These are phyloP conservation scores for Bagarius yarrelli DNA, from an alignment of 2,113 vertebrate genomes.

Conservation along the genomic window DNA sequence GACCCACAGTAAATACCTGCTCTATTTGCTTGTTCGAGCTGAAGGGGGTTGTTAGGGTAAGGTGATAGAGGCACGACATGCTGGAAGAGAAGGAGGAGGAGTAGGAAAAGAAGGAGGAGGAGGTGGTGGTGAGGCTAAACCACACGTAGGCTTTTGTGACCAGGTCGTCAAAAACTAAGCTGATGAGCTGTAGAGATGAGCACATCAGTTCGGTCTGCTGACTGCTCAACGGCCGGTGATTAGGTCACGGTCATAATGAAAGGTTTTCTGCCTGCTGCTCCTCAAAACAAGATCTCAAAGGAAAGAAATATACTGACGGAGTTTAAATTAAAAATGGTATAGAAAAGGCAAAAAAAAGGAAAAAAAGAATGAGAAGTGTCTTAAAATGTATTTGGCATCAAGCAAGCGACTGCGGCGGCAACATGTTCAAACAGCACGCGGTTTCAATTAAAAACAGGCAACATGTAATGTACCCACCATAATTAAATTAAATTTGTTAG, in stretches of 20 bases:
- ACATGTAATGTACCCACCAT: not conserved
- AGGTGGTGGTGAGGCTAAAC: conserved; percentile 22
- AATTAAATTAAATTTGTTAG: conserved; percentile 8
- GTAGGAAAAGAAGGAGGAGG: not conserved
- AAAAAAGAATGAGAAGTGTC: not conserved
- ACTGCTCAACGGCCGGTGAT: conserved; percentile 39
- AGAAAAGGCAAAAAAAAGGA: not conserved
- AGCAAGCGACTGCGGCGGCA: not conserved
- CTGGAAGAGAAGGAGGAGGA: conserved; percentile 19
- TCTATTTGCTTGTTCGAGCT: conserved; percentile 64
- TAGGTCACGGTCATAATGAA: conserved; percentile 38
- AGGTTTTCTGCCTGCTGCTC: conserved; percentile 5
- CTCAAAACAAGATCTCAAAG: conserved; percentile 10
- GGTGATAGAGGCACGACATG: conserved; percentile 36
- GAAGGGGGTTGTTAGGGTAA: conserved; percentile 32
- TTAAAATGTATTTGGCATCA: not conserved
- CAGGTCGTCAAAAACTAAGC: conserved; percentile 35
- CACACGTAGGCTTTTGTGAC: conserved; percentile 40
- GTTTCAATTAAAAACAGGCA: not conserved
- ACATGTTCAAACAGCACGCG: conserved; percentile 13
- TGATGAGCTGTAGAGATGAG: conserved; percentile 30
- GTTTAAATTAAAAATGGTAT: not conserved
- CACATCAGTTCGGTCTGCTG: conserved; percentile 40
- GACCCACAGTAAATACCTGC: conserved; percentile 71
- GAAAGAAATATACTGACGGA: not conserved